Evolutionary conservation across 2,113 vertebrate species (phyloP).

Genomic region (Phocoena sinus): DNA sequence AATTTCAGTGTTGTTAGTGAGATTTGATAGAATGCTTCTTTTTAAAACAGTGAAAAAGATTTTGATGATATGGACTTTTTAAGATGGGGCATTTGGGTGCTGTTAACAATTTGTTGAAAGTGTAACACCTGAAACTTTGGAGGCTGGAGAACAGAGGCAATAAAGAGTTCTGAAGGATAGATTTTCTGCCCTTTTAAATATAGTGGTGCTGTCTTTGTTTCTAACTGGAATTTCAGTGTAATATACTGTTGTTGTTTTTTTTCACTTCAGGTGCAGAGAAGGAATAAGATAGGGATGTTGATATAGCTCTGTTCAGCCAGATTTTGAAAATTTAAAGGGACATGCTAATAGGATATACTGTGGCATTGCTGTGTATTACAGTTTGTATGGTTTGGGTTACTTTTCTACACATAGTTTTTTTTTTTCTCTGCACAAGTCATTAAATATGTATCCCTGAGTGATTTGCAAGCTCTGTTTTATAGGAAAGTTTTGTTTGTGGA

Average conservation of each 20-base stretch:
- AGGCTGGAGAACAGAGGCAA: not conserved
- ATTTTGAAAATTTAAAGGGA: slow-evolving; percentile 46
- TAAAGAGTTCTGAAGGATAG: not conserved
- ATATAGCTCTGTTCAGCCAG: slow-evolving; percentile 30
- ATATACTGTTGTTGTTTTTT: not conserved
- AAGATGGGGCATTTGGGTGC: not conserved
- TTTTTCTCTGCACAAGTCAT: not conserved
- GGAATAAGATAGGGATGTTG: slow-evolving; percentile 16
- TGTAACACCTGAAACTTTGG: slow-evolving; percentile 21
- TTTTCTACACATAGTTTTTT: slow-evolving; percentile 15
- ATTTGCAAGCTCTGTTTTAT: slow-evolving; percentile 38
- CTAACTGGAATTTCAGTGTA: slow-evolving; percentile 24
- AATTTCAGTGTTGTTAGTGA: not conserved
- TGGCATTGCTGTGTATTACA: slow-evolving; percentile 32
- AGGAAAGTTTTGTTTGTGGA: slow-evolving; percentile 36
- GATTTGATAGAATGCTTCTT: not conserved
- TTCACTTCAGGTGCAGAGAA: slow-evolving; percentile 30
- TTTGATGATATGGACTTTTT: not conserved
- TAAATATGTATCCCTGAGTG: slow-evolving; percentile 32
- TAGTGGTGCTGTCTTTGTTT: slow-evolving; percentile 39
- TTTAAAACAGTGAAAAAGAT: not conserved
- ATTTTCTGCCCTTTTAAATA: not conserved
- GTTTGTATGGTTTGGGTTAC: slow-evolving; percentile 21
- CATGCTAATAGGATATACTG: not conserved
- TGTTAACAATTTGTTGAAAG: slow-evolving; percentile 3